Base-by-base conservation (phyloP, 2,113 vertebrate genomes). In the Lamprologus sp. region DNA sequence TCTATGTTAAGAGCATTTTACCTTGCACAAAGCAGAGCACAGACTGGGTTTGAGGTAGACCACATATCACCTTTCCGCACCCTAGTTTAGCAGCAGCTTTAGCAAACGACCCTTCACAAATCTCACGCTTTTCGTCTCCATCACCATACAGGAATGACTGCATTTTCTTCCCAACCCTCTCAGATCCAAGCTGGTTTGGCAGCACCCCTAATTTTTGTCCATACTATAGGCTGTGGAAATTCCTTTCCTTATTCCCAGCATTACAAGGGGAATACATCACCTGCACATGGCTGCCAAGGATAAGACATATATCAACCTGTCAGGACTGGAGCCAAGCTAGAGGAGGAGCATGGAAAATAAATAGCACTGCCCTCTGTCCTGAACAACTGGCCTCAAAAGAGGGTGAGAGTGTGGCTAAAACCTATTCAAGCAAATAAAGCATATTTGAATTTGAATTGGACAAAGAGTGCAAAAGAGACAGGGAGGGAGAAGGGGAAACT, bases 181-280 rank as follows among this genome's bases (percentile, higher is more conserved):
- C 8, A 14, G 12, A 45, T 79, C 26, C 17, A 83, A 68, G 15
- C 35, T 33, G 42, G 82, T 73, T 77, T 79, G 58, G 54, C 37
- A 65, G 26, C 17, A 12, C 14, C 53, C 7, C n/a, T 17, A 4
- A 10, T 40, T 58, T 82, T 80, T 23, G 17, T 35, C 42, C 26
- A 35, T 42, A 26, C 26, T 23, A 84, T 81, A 80, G 77, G 77
- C 81, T 70, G 37, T 77, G 42, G 77, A 84, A 63, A 79, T 73
- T 82, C 81, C 26, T 73, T 86, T 85, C 79, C 83, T 53, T 88
- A 84, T 86, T 86, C 56, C 5, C 77, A 35, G 87, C 89, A 93
- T 95, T 95, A 92, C 93, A 90, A 65, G 60, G 63, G 55, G 86
- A 91, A 93, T 84, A 91, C 63, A 93, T 95, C 92, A 95, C 94